Percentiles rank a stretch among this genome's conserved stretches.
These are phyloP conservation scores for Amphiduros pacificus DNA, from an alignment of 2,888 invertebrate genomes.

Conservation along the genomic window DNA sequence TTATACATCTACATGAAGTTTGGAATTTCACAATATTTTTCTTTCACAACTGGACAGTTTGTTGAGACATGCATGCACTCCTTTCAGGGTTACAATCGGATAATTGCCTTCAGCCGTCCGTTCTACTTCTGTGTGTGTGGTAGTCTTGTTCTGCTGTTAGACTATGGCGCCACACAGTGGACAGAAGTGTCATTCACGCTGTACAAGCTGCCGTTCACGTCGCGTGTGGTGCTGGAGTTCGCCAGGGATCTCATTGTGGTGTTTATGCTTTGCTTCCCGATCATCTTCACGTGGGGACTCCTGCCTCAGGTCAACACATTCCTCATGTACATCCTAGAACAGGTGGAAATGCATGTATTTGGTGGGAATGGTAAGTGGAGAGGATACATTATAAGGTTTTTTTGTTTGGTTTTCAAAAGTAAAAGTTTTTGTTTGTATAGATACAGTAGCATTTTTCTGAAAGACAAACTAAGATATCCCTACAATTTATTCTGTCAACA, in stretches of 20 bases:
- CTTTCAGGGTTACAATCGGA: constrained; percentile 81
- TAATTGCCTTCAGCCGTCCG: constrained; percentile 90
- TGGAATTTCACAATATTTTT: no score
- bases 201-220: constrained; percentile 63
- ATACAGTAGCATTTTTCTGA: no score
- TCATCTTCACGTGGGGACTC: constrained; percentile 91
- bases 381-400: no score
- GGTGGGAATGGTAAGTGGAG: constrained; percentile 72
- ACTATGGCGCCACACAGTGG: constrained; percentile 36
- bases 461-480: no score
- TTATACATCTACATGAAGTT: no score
- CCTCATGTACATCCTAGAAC: constrained; percentile 93
- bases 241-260: constrained; percentile 76
- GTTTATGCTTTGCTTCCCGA: constrained; percentile 85
- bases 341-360: constrained; percentile 68
- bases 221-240: constrained; percentile 68
- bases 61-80: no score
- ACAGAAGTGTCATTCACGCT: constrained; percentile 44
- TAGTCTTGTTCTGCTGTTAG: constrained; percentile 59
- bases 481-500: no score
- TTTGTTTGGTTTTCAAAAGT: no score
- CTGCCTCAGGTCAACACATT: constrained; percentile 97
- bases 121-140: constrained; percentile 89
- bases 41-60: no score
- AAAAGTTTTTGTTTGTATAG: no score